phyloP scores from a whole-genome alignment of 2,113 vertebrate genomes.

The Semicossyphus pulcher region DNA sequence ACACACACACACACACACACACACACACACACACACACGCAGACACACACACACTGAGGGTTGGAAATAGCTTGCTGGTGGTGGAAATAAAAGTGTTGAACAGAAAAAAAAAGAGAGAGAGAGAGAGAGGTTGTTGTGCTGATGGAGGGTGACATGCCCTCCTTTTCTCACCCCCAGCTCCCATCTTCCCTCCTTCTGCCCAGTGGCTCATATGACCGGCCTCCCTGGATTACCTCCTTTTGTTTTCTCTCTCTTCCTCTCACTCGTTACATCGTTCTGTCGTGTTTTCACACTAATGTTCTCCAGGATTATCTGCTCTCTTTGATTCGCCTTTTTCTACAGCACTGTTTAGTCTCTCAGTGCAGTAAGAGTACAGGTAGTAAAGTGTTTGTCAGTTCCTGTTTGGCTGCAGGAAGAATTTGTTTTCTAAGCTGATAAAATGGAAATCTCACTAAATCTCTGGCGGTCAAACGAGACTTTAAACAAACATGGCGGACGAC shows the following conservation, averaged over 20 bases:
- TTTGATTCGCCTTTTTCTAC: neutral
- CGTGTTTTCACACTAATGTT: slow-evolving; percentile 6
- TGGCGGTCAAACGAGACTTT: too few species aligned
- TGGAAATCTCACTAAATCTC: too few species aligned
- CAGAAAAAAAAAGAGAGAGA: slow-evolving; percentile 36
- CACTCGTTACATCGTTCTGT: neutral
- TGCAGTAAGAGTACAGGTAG: neutral
- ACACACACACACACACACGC: neutral
- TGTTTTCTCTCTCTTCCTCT: neutral
- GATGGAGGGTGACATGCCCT: slow-evolving; percentile 88
- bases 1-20: neutral
- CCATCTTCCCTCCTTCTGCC: slow-evolving; percentile 24
- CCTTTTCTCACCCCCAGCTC: slow-evolving; percentile 78
- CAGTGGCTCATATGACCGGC: slow-evolving; percentile 17
- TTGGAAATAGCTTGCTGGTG: slow-evolving; percentile 88
- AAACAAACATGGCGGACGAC: too few species aligned
- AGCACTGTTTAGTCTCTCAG: neutral
- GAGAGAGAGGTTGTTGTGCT: slow-evolving; percentile 58
- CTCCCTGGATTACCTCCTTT: slow-evolving; percentile 29
- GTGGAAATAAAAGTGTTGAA: slow-evolving; percentile 82
- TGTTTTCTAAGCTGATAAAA: too few species aligned
- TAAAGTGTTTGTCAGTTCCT: neutral
- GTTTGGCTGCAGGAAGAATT: too few species aligned
- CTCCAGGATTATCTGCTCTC: neutral
- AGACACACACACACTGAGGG: slow-evolving; percentile 18